Base-by-base conservation (phyloP, 2,888 invertebrate genomes). In the Arrhopalites spinosus region DNA sequence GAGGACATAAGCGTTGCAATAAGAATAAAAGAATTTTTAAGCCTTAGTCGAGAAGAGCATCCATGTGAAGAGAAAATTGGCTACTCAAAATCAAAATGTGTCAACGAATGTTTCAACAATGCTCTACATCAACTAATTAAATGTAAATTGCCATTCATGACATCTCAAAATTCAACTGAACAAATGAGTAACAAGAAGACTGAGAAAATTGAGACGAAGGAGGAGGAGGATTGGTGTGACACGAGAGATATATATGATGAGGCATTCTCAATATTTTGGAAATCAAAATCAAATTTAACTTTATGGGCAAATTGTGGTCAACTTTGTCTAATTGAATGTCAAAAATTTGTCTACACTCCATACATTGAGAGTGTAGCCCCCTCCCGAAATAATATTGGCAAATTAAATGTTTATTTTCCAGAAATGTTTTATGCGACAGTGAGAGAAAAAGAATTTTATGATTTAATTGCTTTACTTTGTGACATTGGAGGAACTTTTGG, bases 381-480 rank as follows among this genome's bases (percentile, higher is more conserved):
- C 30, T 77, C 78, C 27, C n/a, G 72, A n/a, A 66, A 59, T 11
- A 73, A 66, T 43, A 53, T 76, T 50, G 63, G 70, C 30, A 64
- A 75, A 36, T 61, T 78, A 20, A 72, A 67, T 25, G 50, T 79
- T n/a, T 79, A 79, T 66, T 79, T 78, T 70, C 78, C 78, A 23
- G 78, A 79, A 72, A 79, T 79, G 79, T 79, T 72, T 72, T 78
- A 78, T 20, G 78, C 78, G 76, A 78, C 77, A 20, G 77, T 79
- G 17, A 59, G 74, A 63, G 75, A 78, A 43, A 78, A 79, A 43
- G 74, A 67, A 50, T 77, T 78, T n/a, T 79, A 79, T 61, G 79
- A 78, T 47, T 23, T 79, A 23, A 78, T 79, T 45, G 78, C 78
- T 23, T 72, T 79, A 36, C 66, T 79, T 15, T 79, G 78, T 75